A percentile compares a stretch with the other conserved stretches of the same genome.
phyloP scores from a whole-genome alignment of 1,140 invertebrate genomes.

The Stegodyphus mimosarum region DNA sequence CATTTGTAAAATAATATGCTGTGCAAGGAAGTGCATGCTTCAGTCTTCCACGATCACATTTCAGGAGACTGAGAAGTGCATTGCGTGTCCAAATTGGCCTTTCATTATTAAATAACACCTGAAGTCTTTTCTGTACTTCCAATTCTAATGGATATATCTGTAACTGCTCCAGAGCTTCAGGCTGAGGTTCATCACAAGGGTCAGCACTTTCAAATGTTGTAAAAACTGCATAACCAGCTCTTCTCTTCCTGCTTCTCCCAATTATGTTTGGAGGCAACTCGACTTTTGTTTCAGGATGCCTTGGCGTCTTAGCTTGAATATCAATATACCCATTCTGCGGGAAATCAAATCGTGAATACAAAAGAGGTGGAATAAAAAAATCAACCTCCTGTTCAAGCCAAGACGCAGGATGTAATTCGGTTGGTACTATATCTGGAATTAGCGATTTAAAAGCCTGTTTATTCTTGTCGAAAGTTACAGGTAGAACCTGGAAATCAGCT shows the following conservation, averaged over 20 bases:
- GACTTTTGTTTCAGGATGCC: neutral
- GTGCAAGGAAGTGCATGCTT: conserved; percentile 84
- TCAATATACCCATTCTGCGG: conserved; percentile 53
- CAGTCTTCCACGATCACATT: conserved; percentile 73
- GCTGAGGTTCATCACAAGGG: conserved; percentile 61
- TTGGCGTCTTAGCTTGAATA: conserved; percentile 4
- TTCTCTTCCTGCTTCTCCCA: conserved; percentile 66
- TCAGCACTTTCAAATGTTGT: conserved; percentile 64
- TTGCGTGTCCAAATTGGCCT: conserved; percentile 87
- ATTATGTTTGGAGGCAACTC: conserved; percentile 68
- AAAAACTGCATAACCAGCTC: conserved; percentile 72
- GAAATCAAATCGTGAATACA: conserved; percentile 63
- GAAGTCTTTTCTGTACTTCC: conserved; percentile 54
- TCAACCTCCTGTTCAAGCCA: conserved; percentile 72
- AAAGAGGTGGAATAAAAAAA: conserved; percentile 70
- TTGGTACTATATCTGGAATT: conserved; percentile 71
- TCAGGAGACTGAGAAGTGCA: conserved; percentile 75
- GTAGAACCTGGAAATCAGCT: conserved; percentile 48
- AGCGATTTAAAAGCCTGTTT: conserved; percentile 73
- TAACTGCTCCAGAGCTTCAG: conserved; percentile 63
- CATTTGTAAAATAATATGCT: conserved; percentile 85
- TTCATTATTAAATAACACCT: conserved; percentile 74
- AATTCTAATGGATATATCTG: conserved; percentile 62
- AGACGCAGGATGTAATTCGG: conserved; percentile 62
- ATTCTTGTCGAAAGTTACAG: conserved; percentile 67